These are phyloP conservation scores for Tokudaia tokunoshimensis DNA, from an alignment of 2,797 vertebrate species.

Conservation along the genomic window DNA sequence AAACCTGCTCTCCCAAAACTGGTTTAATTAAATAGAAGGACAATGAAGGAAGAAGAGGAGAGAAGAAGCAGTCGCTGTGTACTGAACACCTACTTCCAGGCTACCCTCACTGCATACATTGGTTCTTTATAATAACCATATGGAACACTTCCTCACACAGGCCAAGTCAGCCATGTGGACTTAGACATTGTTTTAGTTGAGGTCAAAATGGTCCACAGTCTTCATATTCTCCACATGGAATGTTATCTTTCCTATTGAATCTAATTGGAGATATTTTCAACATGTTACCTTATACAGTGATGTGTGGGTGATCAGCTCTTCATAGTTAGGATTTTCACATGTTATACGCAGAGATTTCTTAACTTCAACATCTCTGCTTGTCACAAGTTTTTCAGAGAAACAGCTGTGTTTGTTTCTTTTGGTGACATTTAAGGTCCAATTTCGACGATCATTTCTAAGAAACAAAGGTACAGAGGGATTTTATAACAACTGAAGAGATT, in stretches of 20 bases:
- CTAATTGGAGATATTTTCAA: neutral
- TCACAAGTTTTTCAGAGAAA: constrained; percentile 84
- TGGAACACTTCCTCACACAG: rapidly evolving
- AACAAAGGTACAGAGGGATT: constrained; percentile 69
- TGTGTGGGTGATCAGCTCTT: constrained; percentile 65
- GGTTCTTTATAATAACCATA: neutral
- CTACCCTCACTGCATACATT: rapidly evolving
- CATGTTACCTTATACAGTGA: constrained; percentile 88
- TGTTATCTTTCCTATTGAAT: neutral
- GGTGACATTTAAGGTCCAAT: constrained; percentile 85
- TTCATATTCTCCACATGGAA: neutral
- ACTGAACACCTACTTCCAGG: rapidly evolving
- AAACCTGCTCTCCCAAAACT: neutral
- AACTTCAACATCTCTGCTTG: constrained; percentile 73
- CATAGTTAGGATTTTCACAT: constrained; percentile 79
- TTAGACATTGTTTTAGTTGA: rapidly evolving
- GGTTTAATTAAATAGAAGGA: neutral
- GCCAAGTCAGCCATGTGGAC: rapidly evolving
- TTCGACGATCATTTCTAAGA: constrained; percentile 78
- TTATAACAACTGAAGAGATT: neutral
- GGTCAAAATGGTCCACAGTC: neutral
- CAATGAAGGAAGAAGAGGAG: neutral
- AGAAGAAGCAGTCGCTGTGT: neutral
- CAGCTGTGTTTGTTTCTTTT: constrained; percentile 85
- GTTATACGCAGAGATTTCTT: constrained; percentile 76